These are phyloP conservation scores for Liasis olivaceus DNA, from an alignment of 2,797 vertebrate species.

Conservation along the genomic window DNA sequence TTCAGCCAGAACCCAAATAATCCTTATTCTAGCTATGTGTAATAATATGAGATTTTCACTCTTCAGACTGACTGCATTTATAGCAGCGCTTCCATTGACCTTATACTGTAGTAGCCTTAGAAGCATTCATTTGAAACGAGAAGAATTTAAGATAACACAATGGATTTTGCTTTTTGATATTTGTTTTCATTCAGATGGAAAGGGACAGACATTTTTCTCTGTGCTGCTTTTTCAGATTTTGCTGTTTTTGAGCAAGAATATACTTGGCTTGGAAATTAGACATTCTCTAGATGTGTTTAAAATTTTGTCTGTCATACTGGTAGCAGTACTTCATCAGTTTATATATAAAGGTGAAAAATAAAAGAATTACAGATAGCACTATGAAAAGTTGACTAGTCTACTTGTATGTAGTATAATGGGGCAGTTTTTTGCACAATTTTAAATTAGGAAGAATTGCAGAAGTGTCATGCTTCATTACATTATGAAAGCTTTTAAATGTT, in stretches of 20 bases:
- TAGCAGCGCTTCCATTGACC: neutral
- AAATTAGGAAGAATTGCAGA: slow-evolving; percentile 53
- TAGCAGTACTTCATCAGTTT: slow-evolving; percentile 4
- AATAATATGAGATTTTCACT: neutral
- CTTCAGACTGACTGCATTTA: neutral
- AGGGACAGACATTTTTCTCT: neutral
- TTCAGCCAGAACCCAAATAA: slow-evolving; percentile 9
- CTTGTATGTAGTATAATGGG: slow-evolving; percentile 46
- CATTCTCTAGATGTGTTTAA: neutral
- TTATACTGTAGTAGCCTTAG: fast-evolving
- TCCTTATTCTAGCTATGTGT: neutral
- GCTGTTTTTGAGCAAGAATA: fast-evolving
- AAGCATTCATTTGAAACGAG: neutral
- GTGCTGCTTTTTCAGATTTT: neutral
- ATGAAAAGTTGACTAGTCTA: slow-evolving; percentile 16
- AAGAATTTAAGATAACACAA: neutral
- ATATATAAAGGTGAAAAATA: slow-evolving; percentile 1
- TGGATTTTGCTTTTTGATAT: neutral
- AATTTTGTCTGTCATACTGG: neutral
- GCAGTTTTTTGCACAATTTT: slow-evolving; percentile 24
- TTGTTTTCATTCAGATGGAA: neutral
- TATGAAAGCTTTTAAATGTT: slow-evolving; percentile 61
- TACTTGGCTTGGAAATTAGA: neutral
- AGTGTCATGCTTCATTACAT: slow-evolving; percentile 61
- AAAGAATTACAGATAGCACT: slow-evolving; percentile 22